Percentiles rank a stretch among this genome's conserved stretches.
phyloP scores from a whole-genome alignment of 2,888 invertebrate species.

The Exephanes ischioxanthus region DNA sequence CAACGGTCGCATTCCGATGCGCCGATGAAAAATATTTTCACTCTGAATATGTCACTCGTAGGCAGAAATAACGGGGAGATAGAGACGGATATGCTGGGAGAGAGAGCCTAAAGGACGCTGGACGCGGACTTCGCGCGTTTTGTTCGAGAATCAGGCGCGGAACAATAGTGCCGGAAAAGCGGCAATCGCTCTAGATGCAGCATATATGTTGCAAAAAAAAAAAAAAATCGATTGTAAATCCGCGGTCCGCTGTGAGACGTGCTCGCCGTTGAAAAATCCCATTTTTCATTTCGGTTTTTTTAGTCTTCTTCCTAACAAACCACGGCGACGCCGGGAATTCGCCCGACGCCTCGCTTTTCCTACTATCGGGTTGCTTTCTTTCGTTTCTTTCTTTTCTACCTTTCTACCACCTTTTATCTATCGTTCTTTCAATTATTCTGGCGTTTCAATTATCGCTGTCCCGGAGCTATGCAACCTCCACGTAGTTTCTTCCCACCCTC shows the following conservation, averaged over 20 bases:
- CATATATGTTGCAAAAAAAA: slow-evolving; percentile 57
- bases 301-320: slow-evolving; percentile 41
- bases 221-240: slow-evolving; percentile 69
- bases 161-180: slow-evolving; percentile 67
- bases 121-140: slow-evolving; percentile 43
- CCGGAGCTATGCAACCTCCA: slow-evolving; percentile 8
- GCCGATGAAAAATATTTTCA: slow-evolving; percentile 67
- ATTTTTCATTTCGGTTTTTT: slow-evolving; percentile 25
- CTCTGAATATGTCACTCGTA: slow-evolving; percentile 68
- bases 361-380: slow-evolving; percentile 33
- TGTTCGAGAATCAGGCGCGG: slow-evolving; percentile 62
- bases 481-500: slow-evolving; percentile 13
- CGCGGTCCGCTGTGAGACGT: slow-evolving; percentile 54
- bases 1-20: slow-evolving; percentile 36
- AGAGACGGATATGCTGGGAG: slow-evolving; percentile 26
- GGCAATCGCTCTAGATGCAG: slow-evolving; percentile 48
- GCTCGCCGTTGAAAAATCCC: slow-evolving; percentile 57
- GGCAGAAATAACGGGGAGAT: slow-evolving; percentile 63
- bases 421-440: slow-evolving; percentile 62
- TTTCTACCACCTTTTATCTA: slow-evolving; percentile 53
- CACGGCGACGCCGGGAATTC: slow-evolving; percentile 53
- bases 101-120: slow-evolving; percentile 57
- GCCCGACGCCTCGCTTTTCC: slow-evolving; percentile 30
- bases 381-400: slow-evolving; percentile 46
- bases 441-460: slow-evolving; percentile 64